Base-by-base conservation (phyloP, 2,888 invertebrate species). In the Athrips mouffetella region DNA sequence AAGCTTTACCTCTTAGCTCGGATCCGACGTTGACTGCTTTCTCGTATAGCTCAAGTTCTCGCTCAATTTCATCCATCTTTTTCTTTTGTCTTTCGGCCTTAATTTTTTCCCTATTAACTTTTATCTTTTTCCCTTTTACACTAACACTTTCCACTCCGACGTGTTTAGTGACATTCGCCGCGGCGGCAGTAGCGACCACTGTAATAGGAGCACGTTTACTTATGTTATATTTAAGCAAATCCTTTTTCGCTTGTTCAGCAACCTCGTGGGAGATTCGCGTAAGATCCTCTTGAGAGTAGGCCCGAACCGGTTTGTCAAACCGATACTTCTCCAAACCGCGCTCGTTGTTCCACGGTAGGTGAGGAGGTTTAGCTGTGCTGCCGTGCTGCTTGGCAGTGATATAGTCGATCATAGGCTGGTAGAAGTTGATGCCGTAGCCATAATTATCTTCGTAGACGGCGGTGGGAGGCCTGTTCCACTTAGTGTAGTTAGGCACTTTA, bases 371-470 rank as follows among this genome's bases (percentile, higher is more conserved):
- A 0, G 71, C 62, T 13, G 67, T 50, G 13, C 74, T 60, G 47
- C 87, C 89, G 47, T 78, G 86, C 59, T 91, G 90, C 82, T 93
- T 94, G 37, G 90, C 91, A 69, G 93, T 92, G 62, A 96, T 91
- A 70, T 94, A 95, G 79, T 96, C 94, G 67, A 96, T 92, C 95
- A 96, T 95, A 42, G 95, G 95, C 76, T 95, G 94, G 81, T 96
- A 96, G 80, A 91, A 94, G 83, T 95, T 94, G 67, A 95, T 94
- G 45, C 94, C 94, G 76, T 92, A 94, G 59, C 93, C 93, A 82
- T 95, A 96, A 82, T 96, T 96, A 77, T 93, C 92, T 70, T 94
- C 93, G 84, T 95, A 96, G 50, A 93, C 91, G 48, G 91, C 76
- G 15, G 93, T 92, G 46, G 92, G 91, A 45, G 91, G 91, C 58